These are phyloP conservation scores for Conchocele bisecta DNA, from an alignment of 2,888 invertebrate species.

Conservation along the genomic window DNA sequence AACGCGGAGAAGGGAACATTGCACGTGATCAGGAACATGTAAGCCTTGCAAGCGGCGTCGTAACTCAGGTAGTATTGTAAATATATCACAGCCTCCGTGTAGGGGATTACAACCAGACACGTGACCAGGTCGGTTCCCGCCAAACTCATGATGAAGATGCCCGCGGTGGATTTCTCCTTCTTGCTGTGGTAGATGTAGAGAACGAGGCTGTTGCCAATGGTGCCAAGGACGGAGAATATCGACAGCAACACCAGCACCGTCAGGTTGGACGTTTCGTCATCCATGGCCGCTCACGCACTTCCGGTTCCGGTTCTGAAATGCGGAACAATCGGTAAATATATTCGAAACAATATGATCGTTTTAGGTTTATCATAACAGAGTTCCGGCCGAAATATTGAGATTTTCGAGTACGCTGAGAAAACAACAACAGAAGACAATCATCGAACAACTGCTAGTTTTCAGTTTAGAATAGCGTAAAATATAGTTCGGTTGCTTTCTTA, in stretches of 20 bases:
- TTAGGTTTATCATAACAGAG: no score
- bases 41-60: slow-evolving; percentile 74
- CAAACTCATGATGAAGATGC: slow-evolving; percentile 75
- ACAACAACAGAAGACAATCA: no score
- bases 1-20: slow-evolving; percentile 79
- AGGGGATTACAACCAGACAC: slow-evolving; percentile 73
- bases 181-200: slow-evolving; percentile 77
- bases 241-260: slow-evolving; percentile 70
- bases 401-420: no score
- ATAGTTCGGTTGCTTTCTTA: no score
- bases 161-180: slow-evolving; percentile 74
- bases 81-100: slow-evolving; percentile 71
- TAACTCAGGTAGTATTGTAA: slow-evolving; percentile 62
- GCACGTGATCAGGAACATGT: slow-evolving; percentile 78
- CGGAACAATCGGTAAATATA: no score
- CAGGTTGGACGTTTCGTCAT: slow-evolving; percentile 46
- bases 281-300: no score
- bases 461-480: no score
- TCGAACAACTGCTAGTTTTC: no score
- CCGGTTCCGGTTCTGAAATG: no score
- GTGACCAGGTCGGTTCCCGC: slow-evolving; percentile 76
- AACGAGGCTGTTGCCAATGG: slow-evolving; percentile 78
- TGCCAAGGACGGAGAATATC: slow-evolving; percentile 75
- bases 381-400: no score
- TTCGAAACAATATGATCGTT: no score